A percentile compares a stretch with the other conserved stretches of the same genome.
These are phyloP conservation scores for Elaphurus davidianus DNA, from an alignment of 2,113 vertebrate species.

Conservation along the genomic window DNA sequence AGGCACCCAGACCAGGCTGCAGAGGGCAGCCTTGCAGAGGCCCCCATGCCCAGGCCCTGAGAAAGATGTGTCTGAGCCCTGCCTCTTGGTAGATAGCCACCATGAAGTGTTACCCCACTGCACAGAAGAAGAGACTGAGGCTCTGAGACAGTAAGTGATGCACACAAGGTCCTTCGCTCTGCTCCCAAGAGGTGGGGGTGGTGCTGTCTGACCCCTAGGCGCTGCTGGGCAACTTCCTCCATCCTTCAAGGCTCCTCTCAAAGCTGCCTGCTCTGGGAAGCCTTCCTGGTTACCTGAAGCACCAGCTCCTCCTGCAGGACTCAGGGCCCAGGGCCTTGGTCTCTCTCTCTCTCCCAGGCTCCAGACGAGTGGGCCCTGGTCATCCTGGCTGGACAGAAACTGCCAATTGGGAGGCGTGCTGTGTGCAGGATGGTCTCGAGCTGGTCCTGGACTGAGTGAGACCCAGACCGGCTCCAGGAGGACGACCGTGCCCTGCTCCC, in stretches of 20 bases:
- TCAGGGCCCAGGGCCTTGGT: slow-evolving; percentile 63
- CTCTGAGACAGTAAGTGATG: not conserved
- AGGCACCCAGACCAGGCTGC: too few relatives aligned
- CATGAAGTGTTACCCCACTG: not conserved
- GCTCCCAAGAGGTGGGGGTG: not conserved
- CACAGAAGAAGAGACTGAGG: not conserved
- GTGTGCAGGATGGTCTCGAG: not conserved
- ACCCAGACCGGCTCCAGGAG: accelerated
- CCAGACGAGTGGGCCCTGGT: not conserved
- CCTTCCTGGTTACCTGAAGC: slow-evolving; percentile 45
- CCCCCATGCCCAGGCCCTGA: not conserved
- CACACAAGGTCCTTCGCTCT: accelerated
- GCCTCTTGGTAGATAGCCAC: not conserved
- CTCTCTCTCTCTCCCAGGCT: slow-evolving; percentile 67
- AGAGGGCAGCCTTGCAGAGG: not conserved
- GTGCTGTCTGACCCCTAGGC: accelerated
- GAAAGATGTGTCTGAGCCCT: accelerated
- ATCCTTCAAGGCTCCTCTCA: not conserved
- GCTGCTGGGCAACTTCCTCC: not conserved
- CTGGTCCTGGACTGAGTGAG: not conserved
- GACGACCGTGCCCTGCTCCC: accelerated
- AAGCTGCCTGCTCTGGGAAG: not conserved
- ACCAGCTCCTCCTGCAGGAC: slow-evolving; percentile 50
- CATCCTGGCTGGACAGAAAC: not conserved
- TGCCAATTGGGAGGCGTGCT: accelerated